Conservation (phyloP, 1,140 invertebrate species). For the Drosophila lini region DNA sequence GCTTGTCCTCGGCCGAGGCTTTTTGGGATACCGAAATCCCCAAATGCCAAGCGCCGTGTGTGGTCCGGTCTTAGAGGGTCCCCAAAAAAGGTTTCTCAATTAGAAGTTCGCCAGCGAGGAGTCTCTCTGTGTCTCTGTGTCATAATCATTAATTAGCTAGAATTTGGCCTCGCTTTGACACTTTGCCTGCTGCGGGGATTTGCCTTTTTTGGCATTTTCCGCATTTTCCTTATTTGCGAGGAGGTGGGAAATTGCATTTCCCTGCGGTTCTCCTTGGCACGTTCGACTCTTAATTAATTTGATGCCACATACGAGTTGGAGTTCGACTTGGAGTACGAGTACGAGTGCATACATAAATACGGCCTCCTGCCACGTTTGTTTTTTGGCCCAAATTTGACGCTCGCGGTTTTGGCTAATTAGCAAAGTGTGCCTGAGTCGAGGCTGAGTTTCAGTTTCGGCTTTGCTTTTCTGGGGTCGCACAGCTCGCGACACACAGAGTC, state of each 20-base stretch:
- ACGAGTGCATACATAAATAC: conserved; percentile 40
- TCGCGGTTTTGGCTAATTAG: conserved; percentile 74
- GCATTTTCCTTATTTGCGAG: conserved; percentile 41
- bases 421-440: conserved; percentile 51
- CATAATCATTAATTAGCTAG: conserved; percentile 75
- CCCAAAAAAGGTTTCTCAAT: conserved; percentile 16
- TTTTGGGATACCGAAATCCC: conserved; percentile 10
- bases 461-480: conserved; percentile 5
- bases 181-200: conserved; percentile 22
- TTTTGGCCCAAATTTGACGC: conserved; percentile 81
- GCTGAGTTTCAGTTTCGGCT: conserved; percentile 11
- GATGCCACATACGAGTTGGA: conserved; percentile 67
- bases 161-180: conserved; percentile 32
- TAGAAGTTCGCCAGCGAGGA: conserved; percentile 23
- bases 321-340: conserved; percentile 11
- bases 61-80: conserved; percentile 41
- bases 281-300: conserved; percentile 83
- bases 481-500: conserved; percentile 4
- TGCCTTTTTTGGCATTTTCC: conserved; percentile 33
- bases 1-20: conserved; percentile 33
- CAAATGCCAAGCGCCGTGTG: conserved; percentile 37
- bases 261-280: conserved; percentile 50
- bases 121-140: conserved; percentile 27
- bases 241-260: conserved; percentile 42
- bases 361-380: conserved; percentile 47